Evolutionary conservation across 2,888 invertebrate species (phyloP), one percentile per base, ranked within the genome.

Genomic region (Dinocampus coccinellae): DNA sequence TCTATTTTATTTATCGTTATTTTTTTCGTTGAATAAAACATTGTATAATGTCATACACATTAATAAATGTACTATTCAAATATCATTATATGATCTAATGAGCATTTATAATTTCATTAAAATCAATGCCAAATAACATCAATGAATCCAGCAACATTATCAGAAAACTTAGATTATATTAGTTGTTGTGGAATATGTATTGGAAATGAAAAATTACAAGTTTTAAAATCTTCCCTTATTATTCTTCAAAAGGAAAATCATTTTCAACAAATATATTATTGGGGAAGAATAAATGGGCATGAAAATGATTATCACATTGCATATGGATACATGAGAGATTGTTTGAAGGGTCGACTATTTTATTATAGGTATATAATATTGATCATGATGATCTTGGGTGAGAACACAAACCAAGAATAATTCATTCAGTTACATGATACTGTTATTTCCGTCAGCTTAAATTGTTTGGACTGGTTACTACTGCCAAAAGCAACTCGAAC

Each of bases 241-340:
- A 88, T 95, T 69, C 89, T 97, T 47, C 93, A 96, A 88, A 92
- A 92, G 76, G 95, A 97, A 84, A 95, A 96, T 87, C 95, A 95
- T 85, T 96, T 96, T 85, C 88, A 90, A 16, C 91, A 92, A 83
- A 91, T 95, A 66, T 96, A 92, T 83, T 95, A 96, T 82, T 96
- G 96, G 95, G 97, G 97, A 0, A 92, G 93, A 83, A 92, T 97
- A 65, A 91, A 92, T 76, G 96, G 95, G 1, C 88, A 91, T 0
- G 92, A 92, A 76, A 90, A 90, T 20, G 96, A 96, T 87, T 97
- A 97, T 85, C 95, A 93, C 83, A 91, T 97, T 73, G 94, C 95
- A 1, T 95, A 92, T 81, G 97, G 97, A 13, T 92, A 93, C 76
- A 89, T 89, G 22, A 91, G 90, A 74, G 95, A 97, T 85, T 94